Evolutionary conservation across 2,888 invertebrate genomes (phyloP), one percentile per base, ranked within the genome.

Genomic region (Zootermopsis nevadensis): DNA sequence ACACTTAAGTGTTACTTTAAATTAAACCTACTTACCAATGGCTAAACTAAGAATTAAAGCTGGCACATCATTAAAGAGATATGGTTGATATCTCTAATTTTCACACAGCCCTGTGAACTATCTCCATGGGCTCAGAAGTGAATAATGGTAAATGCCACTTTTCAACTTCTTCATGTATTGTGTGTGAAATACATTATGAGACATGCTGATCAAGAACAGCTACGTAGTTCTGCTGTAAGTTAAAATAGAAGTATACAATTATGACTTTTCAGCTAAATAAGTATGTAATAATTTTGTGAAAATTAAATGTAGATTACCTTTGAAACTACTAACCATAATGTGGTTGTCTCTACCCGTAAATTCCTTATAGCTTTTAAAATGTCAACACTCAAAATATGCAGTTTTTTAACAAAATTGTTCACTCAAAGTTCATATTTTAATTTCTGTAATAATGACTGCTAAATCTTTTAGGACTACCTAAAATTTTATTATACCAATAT

Each of bases 1-100:
- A 48, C 48, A 48, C 19, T 48, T 19, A 48, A 48, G 60, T 10
- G 27, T 60, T n/a, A 60, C 33, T 48, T 60, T 33, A 79, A n/a
- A 38, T 31, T 42, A 33, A 53, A 53, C 79, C 53, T 53, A 48
- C 77, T 53, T 77, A 77, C 82, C 48, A 72, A 77, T 69, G 67
- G 60, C 66, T 53, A 77, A 77, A n/a, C 42, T 53, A 69, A 77
- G 27, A 77, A 24, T 10, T 6, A 38, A 38, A 42, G 77, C 53
- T 24, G 22, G 69, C 33, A 31, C 27, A 30, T 69, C 30, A 69
- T 69, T 69, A 69, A 33, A 69, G 69, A 69, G 42, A 31, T 80
- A n/a, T 24, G 27, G 79, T 30, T 53, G 53, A 55, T 55, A 80
- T 60, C 60, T 55, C 69, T 69, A 69, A 69, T 33, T 69, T 33